These are phyloP conservation scores for Equus przewalskii DNA, from an alignment of 2,113 vertebrate species.

Conservation along the genomic window DNA sequence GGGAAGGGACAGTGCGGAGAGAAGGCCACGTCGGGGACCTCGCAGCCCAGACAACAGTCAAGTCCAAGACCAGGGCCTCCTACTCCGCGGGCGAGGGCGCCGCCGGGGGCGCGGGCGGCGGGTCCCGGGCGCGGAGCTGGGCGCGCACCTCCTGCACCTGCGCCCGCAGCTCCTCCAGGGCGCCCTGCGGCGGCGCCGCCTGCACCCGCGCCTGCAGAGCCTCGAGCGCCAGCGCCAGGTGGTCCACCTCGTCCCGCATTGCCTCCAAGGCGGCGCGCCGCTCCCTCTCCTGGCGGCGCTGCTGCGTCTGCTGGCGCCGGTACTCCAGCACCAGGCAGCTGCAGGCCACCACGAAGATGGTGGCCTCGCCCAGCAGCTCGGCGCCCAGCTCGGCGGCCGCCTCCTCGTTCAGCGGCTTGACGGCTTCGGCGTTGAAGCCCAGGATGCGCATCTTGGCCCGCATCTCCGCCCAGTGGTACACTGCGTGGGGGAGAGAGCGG, in stretches of 20 bases:
- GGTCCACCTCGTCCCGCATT: slow-evolving; percentile 87
- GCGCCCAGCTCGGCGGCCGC: slow-evolving; percentile 93
- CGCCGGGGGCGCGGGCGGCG: background rate
- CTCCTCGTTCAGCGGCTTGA: slow-evolving; percentile 94
- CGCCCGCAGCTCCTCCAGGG: slow-evolving; percentile 45
- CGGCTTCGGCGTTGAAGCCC: slow-evolving; percentile 90
- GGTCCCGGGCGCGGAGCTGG: background rate
- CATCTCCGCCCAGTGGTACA: slow-evolving; percentile 97
- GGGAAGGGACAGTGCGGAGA: background rate
- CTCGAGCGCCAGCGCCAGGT: slow-evolving; percentile 88
- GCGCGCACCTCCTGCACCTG: slow-evolving; percentile 50
- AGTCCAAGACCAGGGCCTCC: background rate
- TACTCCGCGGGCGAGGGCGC: background rate
- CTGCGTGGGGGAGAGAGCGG: slow-evolving; percentile 79
- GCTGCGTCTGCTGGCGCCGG: slow-evolving; percentile 89
- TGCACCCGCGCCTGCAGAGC: slow-evolving; percentile 88
- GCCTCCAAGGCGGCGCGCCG: slow-evolving; percentile 82
- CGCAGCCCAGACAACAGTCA: background rate
- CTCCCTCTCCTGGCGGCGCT: slow-evolving; percentile 88
- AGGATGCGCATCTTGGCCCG: slow-evolving; percentile 95
- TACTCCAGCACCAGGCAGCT: slow-evolving; percentile 94
- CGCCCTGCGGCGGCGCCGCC: slow-evolving; percentile 79
- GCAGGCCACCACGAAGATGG: slow-evolving; percentile 91
- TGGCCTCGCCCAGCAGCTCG: slow-evolving; percentile 93
- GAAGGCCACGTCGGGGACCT: background rate